Conservation (phyloP, 2,888 invertebrate species). For the Agriotes lineatus region DNA sequence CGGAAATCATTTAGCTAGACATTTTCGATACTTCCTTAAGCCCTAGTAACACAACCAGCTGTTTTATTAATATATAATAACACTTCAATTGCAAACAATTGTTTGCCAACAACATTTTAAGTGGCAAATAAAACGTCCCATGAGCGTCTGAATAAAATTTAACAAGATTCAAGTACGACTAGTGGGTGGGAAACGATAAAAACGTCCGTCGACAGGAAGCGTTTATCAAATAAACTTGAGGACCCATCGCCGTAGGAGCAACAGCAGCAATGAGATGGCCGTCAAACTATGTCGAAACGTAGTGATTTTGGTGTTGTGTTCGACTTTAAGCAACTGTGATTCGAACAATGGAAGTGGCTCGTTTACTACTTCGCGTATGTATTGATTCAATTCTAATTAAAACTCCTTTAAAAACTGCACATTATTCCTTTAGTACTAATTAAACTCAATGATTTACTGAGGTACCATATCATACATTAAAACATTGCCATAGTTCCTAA, state of each 20-base stretch:
- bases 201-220: slow-evolving; percentile 41
- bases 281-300: slow-evolving; percentile 18
- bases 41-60: too few relatives aligned
- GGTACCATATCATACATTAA: too few relatives aligned
- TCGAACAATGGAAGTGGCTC: slow-evolving; percentile 33
- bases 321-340: slow-evolving; percentile 38
- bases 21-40: too few relatives aligned
- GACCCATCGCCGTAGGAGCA: slow-evolving; percentile 23
- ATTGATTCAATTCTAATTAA: too few relatives aligned
- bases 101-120: slow-evolving; percentile 34
- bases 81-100: slow-evolving; percentile 28
- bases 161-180: slow-evolving; percentile 35
- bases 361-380: slow-evolving; percentile 45
- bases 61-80: slow-evolving; percentile 11
- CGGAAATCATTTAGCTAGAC: too few relatives aligned
- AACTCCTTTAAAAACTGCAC: too few relatives aligned
- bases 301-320: slow-evolving; percentile 28
- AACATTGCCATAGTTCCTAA: too few relatives aligned
- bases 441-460: too few relatives aligned
- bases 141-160: slow-evolving; percentile 33
- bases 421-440: too few relatives aligned
- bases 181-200: slow-evolving; percentile 43
- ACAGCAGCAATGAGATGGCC: slow-evolving; percentile 31
- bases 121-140: slow-evolving; percentile 33
- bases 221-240: slow-evolving; percentile 40